Base-by-base conservation (phyloP, 2,797 vertebrate species). In the Gadopsis bispinosus region DNA sequence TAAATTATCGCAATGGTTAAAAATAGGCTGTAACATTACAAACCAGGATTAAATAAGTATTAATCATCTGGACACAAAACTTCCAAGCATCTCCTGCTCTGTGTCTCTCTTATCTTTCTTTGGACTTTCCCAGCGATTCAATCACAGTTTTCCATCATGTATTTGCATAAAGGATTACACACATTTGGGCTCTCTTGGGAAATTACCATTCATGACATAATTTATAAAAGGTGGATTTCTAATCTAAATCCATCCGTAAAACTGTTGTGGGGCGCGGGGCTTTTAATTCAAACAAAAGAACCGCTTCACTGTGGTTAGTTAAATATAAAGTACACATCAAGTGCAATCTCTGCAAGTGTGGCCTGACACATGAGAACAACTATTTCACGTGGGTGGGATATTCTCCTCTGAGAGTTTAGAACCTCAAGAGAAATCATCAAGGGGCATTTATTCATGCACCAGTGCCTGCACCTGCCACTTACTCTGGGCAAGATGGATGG, bases 401-500 rank as follows among this genome's bases (percentile, higher is more conserved):
- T 51, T 54, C 47, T 74, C 69, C 75, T 74, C 63, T 55, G 70
- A 79, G 37, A 33, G 1, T 72, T 64, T 87, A 79, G 86, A 91
- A 73, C 84, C 83, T 89, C 82, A 73, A 82, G 85, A 91, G 88
- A 90, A 91, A 92, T 91, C 88, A 91, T 91, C 86, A 91, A 89
- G 88, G 84, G 73, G 61, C 86, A 86, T 87, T 90, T 86, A 89
- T 90, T 89, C 91, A 93, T 80, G 91, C 93, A 84, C 80, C 79
- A 80, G 77, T 59, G 89, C 87, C 87, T 89, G 86, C 92, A 94
- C 92, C 93, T 94, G 93, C 90, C 91, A 86, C 87, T 88, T 80
- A 83, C 88, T 77, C 75, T 74, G 69, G 69, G 75, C 55, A 84
- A 89, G 91, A 91, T 88, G 80, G 89, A 92, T 91, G 84, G 85